These are phyloP conservation scores for Cheracebus regulus DNA, from an alignment of 2,797 vertebrate genomes.

Conservation along the genomic window DNA sequence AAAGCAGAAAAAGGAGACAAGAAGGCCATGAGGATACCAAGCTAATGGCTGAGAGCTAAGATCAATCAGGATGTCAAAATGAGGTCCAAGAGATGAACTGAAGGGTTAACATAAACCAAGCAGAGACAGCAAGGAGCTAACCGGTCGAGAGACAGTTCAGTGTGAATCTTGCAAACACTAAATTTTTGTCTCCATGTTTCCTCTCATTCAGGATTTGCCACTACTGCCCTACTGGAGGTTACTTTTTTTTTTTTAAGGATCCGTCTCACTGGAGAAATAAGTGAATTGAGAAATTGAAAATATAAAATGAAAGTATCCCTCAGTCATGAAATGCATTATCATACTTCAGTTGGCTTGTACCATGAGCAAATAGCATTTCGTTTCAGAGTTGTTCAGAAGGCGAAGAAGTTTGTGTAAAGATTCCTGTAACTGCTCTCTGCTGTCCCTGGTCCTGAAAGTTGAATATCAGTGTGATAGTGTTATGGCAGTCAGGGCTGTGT, in stretches of 20 bases:
- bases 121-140: no score
- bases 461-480: background rate
- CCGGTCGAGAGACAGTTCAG: accelerated
- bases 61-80: no score
- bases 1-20: accelerated
- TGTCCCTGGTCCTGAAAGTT: background rate
- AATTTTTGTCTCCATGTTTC: background rate
- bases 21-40: background rate
- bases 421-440: background rate
- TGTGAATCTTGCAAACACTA: accelerated
- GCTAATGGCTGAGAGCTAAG: background rate
- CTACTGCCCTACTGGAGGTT: background rate
- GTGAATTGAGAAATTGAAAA: background rate
- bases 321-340: accelerated
- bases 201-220: accelerated
- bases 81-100: accelerated
- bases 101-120: accelerated
- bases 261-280: background rate
- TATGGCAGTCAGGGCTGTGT: background rate
- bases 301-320: background rate
- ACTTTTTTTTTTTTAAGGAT: background rate
- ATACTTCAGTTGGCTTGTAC: accelerated
- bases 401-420: background rate
- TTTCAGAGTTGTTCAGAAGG: background rate
- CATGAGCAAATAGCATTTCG: accelerated